Percentiles rank a stretch among this genome's conserved stretches.
phyloP scores from a whole-genome alignment of 2,113 vertebrate species.

The Hystrix brachyura region DNA sequence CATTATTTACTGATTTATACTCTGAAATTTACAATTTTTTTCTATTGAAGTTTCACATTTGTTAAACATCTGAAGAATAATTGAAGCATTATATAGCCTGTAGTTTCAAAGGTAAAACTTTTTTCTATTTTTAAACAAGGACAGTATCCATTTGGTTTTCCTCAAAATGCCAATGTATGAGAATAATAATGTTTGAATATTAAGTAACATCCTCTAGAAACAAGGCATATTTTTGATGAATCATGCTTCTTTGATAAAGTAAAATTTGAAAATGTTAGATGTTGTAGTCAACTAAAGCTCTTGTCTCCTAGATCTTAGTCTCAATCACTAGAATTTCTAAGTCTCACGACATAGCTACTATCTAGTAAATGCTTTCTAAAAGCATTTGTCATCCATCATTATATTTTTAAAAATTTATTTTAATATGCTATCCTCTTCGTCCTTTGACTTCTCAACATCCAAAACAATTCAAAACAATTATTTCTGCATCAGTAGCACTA shows the following conservation, averaged over 20 bases:
- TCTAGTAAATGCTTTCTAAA: background rate
- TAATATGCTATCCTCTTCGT: constrained; percentile 44
- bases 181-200: background rate
- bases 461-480: constrained; percentile 67
- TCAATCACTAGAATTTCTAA: constrained; percentile 9
- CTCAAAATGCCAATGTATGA: background rate
- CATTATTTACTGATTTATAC: background rate
- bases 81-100: background rate
- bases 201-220: background rate
- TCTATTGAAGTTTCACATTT: background rate
- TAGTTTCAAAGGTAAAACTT: background rate
- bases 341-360: background rate
- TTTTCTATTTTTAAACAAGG: background rate
- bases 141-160: background rate
- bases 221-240: background rate
- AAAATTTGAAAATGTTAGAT: background rate
- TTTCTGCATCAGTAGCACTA: constrained; percentile 61
- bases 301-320: background rate
- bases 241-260: background rate
- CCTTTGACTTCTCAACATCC: constrained; percentile 67
- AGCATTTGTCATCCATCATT: constrained; percentile 35
- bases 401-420: constrained; percentile 23
- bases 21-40: background rate
- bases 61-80: background rate
- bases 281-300: background rate